Evolutionary conservation across 2,113 vertebrate genomes (phyloP), one percentile per base, ranked within the genome.

Genomic region (Notiomystis cincta): DNA sequence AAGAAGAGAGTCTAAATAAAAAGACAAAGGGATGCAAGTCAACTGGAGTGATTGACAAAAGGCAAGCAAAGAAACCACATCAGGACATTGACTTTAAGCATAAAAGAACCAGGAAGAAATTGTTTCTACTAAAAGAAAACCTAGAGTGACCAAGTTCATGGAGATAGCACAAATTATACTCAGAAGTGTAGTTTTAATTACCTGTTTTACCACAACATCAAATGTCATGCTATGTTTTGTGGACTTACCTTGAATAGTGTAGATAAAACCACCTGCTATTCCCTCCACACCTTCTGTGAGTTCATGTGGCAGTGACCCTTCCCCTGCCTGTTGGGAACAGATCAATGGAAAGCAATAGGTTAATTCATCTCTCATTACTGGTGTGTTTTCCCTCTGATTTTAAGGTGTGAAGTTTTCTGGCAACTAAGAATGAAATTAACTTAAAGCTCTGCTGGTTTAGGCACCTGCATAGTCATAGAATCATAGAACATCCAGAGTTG

Each of bases 181-280:
- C 56, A 62, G 38, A 54, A 93, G 33, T 31, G 5, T 24, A 47
- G 47, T 47, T 83, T 69, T 51, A 66, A 92, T 45, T 17, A 75
- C 51, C 38, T 61, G 14, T 19, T 91, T 64, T 80, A 66, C 42
- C 16, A 4, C 30, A 69, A 40, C 17, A 81, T 47, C 67, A 77
- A 70, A 40, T 13, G 17, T 10, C 20, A 66, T 44, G 20, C 31
- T 65, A 10, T 0, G 0, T 70, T 75, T 79, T 71, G 38, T 54
- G 54, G 38, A 53, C 96, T 95, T 97, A 99, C 99, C 99, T 70
- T 99, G 99, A 94, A 99, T 97, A 23, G 98, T 99, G 75, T 99
- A 99, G 72, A 98, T 99, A 94, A 99, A 99, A 44, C 99, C 99
- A 96, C 99, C 99, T 71, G 99, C 99, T 90, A 99, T 95, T 77